Evolutionary conservation across 2,888 invertebrate genomes (phyloP).

Genomic region (Agriopis leucophaearia): DNA sequence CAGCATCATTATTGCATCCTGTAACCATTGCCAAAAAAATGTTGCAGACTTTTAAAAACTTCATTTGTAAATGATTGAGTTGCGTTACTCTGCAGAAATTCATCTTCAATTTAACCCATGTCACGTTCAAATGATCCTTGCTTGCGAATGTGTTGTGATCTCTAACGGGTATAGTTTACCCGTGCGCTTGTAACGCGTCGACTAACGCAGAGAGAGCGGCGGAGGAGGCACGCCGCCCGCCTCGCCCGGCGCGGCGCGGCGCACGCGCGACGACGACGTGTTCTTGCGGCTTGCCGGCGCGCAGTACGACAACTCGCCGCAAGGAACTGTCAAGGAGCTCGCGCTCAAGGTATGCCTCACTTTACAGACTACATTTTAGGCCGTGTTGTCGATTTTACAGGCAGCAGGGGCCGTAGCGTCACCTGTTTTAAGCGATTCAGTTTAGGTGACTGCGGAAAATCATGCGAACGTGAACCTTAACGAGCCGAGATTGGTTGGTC

Average conservation of each 20-base stretch:
- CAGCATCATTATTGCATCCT: constrained; percentile 9
- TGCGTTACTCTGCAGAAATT: neutral
- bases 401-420: too few relatives aligned
- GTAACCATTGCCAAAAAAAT: neutral
- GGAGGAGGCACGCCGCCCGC: constrained; percentile 83
- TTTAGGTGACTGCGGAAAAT: too few relatives aligned
- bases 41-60: neutral
- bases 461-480: too few relatives aligned
- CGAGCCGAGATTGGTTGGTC: too few relatives aligned
- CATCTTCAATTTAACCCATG: neutral
- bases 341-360: constrained; percentile 79
- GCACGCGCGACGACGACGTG: constrained; percentile 89
- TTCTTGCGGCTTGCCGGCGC: constrained; percentile 91
- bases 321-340: constrained; percentile 83
- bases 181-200: constrained; percentile 41
- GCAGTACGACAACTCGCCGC: constrained; percentile 73
- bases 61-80: neutral
- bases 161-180: constrained; percentile 16
- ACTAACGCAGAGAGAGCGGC: constrained; percentile 64
- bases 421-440: too few relatives aligned
- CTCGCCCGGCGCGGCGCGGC: constrained; percentile 86
- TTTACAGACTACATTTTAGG: neutral
- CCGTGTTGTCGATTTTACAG: neutral
- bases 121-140: constrained; percentile 14
- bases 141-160: constrained; percentile 22